These are phyloP conservation scores for Cataglyphis albicans DNA, from an alignment of 2,888 invertebrate genomes.

Conservation along the genomic window DNA sequence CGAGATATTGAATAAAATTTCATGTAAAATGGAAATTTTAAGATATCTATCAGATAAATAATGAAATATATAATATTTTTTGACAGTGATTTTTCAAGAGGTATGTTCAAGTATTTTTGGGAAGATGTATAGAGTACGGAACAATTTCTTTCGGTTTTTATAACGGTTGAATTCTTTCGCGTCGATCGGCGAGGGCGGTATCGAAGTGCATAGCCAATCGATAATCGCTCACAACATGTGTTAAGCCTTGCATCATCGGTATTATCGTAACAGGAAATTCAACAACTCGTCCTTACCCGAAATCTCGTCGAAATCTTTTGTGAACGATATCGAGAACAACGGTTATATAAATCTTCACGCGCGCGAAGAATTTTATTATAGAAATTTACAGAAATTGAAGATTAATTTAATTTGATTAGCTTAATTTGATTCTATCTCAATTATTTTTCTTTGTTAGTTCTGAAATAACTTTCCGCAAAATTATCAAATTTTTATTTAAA, in stretches of 20 bases:
- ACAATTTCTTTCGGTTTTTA: constrained; percentile 65
- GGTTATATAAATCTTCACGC: not conserved
- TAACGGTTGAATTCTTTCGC: constrained; percentile 71
- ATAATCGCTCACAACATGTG: constrained; percentile 78
- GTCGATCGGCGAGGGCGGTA: constrained; percentile 70
- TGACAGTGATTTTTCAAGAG: not conserved
- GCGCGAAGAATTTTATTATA: not conserved
- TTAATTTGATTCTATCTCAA: not conserved
- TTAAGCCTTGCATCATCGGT: constrained; percentile 76
- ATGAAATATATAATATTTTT: too few relatives aligned
- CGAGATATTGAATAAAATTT: not conserved
- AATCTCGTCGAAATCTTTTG: constrained; percentile 4
- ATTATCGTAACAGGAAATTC: constrained; percentile 78
- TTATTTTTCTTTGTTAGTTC: not conserved
- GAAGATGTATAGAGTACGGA: not conserved
- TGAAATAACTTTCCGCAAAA: not conserved
- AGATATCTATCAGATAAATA: not conserved
- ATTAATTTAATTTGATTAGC: not conserved
- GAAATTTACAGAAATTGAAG: not conserved
- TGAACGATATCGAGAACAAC: constrained; percentile 7
- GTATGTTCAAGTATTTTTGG: not conserved
- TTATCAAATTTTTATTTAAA: not conserved
- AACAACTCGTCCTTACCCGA: constrained; percentile 37
- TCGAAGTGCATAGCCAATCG: constrained; percentile 81
- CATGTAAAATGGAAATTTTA: not conserved